Evolutionary conservation across 2,888 invertebrate species (phyloP), one percentile per base, ranked within the genome.

Genomic region (Incurvaria masculella): DNA sequence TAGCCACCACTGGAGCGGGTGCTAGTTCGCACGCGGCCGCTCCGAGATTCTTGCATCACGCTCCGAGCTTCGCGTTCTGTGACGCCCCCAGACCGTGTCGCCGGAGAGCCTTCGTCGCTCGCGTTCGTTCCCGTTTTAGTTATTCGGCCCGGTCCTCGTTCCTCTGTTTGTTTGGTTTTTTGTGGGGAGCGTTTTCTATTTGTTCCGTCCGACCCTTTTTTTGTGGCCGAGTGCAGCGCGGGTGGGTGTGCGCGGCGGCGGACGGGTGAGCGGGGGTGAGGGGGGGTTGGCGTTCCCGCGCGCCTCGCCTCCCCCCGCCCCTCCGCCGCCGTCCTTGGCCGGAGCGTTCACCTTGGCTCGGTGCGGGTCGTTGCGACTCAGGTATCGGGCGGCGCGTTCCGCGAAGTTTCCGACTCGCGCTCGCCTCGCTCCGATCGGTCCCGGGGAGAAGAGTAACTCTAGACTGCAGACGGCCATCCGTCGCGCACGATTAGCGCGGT

Each of bases 311-410:
- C 64, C 69, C 65, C 49, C 52, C 51, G 52, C 52, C 51, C 54
- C 52, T 63, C 63, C 68, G 79, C 52, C 54, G 53, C 63, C 79
- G 75, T 79, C 78, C 75, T 76, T 75, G 75, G 75, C 73, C 72
- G 72, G 76, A 72, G 65, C 75, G 71, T 79, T 73, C 79, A 79
- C 75, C 78, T 79, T 79, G 74, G 74, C 69, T 63, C 68, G 73
- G 68, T 68, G 70, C 69, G 71, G 4, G 11, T 33, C 33, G 33
- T 56, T 70, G 68, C 71, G 72, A 68, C 73, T 71, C 76, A 75
- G 76, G 79, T 78, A 79, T 73, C 75, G 66, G n/a, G n/a, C n/a
- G n/a, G n/a, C n/a, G 70, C 76, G 76, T 78, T 78, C 78, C 69
- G 76, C 78, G 78, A 78, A 76, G n/a, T n/a, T n/a, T n/a, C n/a